These are phyloP conservation scores for Mythimna albipuncta DNA, from an alignment of 2,888 invertebrate genomes.

Conservation along the genomic window DNA sequence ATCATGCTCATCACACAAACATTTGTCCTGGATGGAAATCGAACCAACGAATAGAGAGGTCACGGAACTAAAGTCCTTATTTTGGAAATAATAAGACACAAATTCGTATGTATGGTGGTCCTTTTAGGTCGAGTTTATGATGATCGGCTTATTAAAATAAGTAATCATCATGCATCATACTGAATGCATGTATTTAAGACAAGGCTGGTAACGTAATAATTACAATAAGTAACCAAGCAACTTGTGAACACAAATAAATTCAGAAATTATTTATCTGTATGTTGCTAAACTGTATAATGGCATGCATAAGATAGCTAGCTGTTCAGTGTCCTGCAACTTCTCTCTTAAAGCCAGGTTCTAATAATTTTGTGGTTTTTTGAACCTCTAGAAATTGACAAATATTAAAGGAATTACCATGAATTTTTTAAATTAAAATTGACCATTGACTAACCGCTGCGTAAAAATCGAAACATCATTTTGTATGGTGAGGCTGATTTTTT, in stretches of 20 bases:
- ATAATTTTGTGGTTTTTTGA: too few relatives aligned
- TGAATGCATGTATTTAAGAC: constrained; percentile 13
- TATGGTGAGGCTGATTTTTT: too few relatives aligned
- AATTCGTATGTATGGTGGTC: neutral
- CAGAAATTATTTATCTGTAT: neutral
- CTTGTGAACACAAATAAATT: neutral
- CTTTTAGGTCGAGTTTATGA: neutral
- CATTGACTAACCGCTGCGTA: too few relatives aligned
- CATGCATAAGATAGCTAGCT: neutral
- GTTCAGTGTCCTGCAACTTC: too few relatives aligned
- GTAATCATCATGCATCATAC: neutral
- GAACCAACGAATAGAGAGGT: neutral
- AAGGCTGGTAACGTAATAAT: constrained; percentile 2
- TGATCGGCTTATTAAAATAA: neutral
- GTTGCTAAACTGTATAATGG: neutral
- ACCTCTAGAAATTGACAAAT: too few relatives aligned
- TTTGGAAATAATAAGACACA: neutral
- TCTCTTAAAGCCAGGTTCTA: too few relatives aligned
- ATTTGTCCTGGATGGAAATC: too few relatives aligned
- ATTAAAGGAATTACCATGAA: too few relatives aligned
- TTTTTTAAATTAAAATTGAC: too few relatives aligned
- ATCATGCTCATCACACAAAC: too few relatives aligned
- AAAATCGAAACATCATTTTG: too few relatives aligned
- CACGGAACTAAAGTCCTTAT: neutral
- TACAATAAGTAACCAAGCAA: neutral